Evolutionary conservation across 1,140 invertebrate species (phyloP).

Genomic region (Ceratoteleas bidentatus): DNA sequence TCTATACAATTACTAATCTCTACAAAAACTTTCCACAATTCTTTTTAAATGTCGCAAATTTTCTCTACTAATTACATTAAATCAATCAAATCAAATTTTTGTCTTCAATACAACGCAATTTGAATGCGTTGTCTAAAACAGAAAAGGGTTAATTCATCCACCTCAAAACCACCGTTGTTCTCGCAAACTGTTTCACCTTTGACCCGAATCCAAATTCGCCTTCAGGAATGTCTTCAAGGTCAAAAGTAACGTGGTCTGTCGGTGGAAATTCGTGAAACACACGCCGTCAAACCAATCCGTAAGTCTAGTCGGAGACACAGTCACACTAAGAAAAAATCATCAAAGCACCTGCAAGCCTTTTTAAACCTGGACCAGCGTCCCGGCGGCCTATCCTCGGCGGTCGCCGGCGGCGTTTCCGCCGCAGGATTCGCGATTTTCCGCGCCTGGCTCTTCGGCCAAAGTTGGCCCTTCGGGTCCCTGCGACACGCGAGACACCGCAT

Average conservation of each 20-base stretch:
- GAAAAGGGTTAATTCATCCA: no score
- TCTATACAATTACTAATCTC: no score
- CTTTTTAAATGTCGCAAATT: no score
- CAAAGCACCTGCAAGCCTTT: slow-evolving; percentile 69
- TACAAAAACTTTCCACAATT: no score
- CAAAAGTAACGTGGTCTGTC: no score
- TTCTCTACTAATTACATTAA: no score
- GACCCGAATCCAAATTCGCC: background rate
- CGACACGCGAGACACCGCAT: slow-evolving; percentile 77
- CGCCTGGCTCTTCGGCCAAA: slow-evolving; percentile 71
- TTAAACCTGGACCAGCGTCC: slow-evolving; percentile 73
- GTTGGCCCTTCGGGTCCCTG: slow-evolving; percentile 71
- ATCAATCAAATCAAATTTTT: no score
- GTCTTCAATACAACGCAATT: no score
- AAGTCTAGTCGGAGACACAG: background rate
- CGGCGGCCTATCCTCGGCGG: slow-evolving; percentile 39
- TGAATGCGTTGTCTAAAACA: no score
- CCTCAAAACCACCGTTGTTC: slow-evolving; percentile 17
- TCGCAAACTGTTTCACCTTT: slow-evolving; percentile 29
- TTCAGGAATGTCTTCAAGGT: background rate
- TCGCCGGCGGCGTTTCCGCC: slow-evolving; percentile 13
- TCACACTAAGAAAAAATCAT: slow-evolving; percentile 56
- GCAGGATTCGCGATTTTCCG: slow-evolving; percentile 37
- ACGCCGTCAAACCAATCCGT: no score
- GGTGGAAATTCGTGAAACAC: no score